Percentiles rank a stretch among this genome's conserved stretches.
Conservation (phyloP, 2,888 invertebrate genomes). For the Phlogophora meticulosa region DNA sequence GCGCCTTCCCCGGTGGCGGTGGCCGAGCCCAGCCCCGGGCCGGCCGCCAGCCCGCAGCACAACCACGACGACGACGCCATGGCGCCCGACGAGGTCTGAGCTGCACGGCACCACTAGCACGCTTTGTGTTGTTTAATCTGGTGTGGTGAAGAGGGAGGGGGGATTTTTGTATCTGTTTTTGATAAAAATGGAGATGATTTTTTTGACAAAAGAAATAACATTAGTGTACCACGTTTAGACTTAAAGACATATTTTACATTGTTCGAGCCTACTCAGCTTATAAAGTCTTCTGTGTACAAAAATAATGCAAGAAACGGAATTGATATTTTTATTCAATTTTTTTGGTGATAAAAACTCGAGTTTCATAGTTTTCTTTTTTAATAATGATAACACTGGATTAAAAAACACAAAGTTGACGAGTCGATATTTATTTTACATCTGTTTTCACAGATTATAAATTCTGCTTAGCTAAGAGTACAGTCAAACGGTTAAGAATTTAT, state of each 20-base stretch:
- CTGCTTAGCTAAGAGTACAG: conserved; percentile 18
- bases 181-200: neutral
- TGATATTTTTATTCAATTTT: neutral
- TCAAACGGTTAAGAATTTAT: conserved; percentile 48
- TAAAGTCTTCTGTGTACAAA: neutral
- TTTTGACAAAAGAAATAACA: neutral
- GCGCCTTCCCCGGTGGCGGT: conserved; percentile 72
- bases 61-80: conserved; percentile 84
- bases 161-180: neutral
- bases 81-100: conserved; percentile 92
- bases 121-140: conserved; percentile 59
- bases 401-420: conserved; percentile 63
- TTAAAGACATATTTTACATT: too few relatives aligned
- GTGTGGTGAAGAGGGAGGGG: conserved; percentile 3
- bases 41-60: conserved; percentile 68
- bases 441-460: conserved; percentile 39
- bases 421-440: conserved; percentile 63
- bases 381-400: conserved; percentile 46
- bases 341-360: neutral
- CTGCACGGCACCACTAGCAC: neutral
- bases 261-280: too few relatives aligned
- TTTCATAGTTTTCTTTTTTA: neutral
- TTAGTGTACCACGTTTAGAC: too few relatives aligned
- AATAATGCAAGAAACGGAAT: neutral
- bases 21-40: conserved; percentile 76